phyloP scores from a whole-genome alignment of 2,797 vertebrate genomes.

The Smutsia temminckii region DNA sequence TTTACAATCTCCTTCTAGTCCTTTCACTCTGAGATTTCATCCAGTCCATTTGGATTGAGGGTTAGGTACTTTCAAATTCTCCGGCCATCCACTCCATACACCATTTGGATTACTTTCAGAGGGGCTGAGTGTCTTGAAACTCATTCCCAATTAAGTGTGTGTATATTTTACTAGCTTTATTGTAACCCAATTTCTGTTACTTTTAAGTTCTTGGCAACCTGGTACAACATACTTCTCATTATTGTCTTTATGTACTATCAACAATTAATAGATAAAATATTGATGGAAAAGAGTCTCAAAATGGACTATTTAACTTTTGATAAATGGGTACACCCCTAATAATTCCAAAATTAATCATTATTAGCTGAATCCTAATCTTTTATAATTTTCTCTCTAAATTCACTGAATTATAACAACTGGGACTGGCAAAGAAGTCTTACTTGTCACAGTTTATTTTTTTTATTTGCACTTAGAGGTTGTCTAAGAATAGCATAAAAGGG shows the following conservation, averaged over 20 bases:
- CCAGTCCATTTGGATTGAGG: not conserved
- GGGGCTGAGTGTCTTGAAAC: not conserved
- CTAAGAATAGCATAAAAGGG: not conserved
- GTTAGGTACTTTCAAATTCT: not conserved
- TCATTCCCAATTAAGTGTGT: not conserved
- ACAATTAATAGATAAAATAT: not conserved
- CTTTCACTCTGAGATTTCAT: not conserved
- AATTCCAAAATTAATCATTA: not conserved
- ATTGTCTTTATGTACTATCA: not conserved
- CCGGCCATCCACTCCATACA: not conserved
- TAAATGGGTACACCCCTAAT: not conserved
- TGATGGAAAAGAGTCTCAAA: not conserved
- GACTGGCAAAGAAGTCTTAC: not conserved
- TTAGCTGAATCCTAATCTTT: not conserved
- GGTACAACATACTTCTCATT: not conserved
- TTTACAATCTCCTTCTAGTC: not conserved
- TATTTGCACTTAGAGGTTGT: conserved; percentile 14
- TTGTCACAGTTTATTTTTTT: not conserved
- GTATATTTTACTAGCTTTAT: not conserved
- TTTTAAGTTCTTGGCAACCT: not conserved
- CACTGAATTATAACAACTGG: not conserved
- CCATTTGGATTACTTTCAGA: not conserved
- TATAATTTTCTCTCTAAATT: not conserved
- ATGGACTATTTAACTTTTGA: not conserved
- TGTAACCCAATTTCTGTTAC: not conserved